These are phyloP conservation scores for Oscheius onirici DNA, from an alignment of 2,888 invertebrate genomes.

Conservation along the genomic window DNA sequence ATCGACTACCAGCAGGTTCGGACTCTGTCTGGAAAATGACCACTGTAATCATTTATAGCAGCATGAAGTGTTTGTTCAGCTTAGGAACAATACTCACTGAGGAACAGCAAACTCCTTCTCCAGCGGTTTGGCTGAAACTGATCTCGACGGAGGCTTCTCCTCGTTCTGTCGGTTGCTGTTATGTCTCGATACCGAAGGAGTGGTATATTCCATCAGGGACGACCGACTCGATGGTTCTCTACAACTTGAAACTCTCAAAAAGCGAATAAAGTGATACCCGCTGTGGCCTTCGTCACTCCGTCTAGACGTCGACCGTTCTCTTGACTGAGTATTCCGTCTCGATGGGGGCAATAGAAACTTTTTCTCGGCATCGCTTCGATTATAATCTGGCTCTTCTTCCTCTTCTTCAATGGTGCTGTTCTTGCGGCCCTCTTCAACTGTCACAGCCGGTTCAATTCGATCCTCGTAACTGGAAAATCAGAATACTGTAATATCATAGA, in stretches of 20 bases:
- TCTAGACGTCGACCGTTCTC: constrained; percentile 43
- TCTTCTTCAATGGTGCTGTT: constrained; percentile 12
- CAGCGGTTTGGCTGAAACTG: constrained; percentile 8
- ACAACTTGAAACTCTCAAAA: neutral
- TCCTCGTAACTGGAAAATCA: constrained; percentile 15
- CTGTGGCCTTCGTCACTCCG: constrained; percentile 34
- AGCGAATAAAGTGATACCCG: neutral
- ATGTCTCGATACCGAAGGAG: constrained; percentile 15
- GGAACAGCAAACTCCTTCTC: constrained; percentile 24
- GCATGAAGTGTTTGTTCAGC: no score
- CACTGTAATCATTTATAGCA: neutral
- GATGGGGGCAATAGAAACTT: constrained; percentile 43
- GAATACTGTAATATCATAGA: no score
- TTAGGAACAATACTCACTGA: no score
- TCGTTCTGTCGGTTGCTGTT: neutral
- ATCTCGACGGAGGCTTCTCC: neutral
- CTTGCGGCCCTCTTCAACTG: constrained; percentile 39
- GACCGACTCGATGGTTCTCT: constrained; percentile 17
- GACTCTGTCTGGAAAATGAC: neutral
- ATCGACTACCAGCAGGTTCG: constrained; percentile 9
- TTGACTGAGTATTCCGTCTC: constrained; percentile 36
- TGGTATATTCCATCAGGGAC: constrained; percentile 9
- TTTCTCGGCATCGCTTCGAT: constrained; percentile 39
- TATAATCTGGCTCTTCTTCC: constrained; percentile 30
- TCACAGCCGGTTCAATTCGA: constrained; percentile 12